Evolutionary conservation across 2,113 vertebrate species (phyloP), one percentile per base, ranked within the genome.

Genomic region (Rhea pennata): DNA sequence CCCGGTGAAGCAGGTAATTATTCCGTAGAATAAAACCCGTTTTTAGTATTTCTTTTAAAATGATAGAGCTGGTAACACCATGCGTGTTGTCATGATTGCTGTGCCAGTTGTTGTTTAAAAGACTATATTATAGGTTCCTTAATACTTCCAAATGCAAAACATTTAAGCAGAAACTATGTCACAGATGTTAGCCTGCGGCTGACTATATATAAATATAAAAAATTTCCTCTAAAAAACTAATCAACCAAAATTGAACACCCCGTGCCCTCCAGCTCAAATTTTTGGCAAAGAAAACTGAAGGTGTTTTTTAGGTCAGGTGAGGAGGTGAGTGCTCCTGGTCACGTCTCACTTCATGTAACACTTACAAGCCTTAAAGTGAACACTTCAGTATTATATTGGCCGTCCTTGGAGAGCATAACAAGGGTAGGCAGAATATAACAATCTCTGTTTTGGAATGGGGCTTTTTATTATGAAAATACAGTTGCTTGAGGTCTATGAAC

Each of bases 1-100:
- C 84, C 50, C 42, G 7, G 84, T 91, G 76, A 93, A 65, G 77
- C 91, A 86, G 88, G 90, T 94, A 80, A 61, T 90, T 78, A 72
- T 88, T 72, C 61, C 75, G 48, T 76, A 53, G 56, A 94, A 53
- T 0, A 2, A 87, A 95, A 29, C n/a, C 61, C 56, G 0, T 21
- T 90, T 81, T 93, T 3, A 4, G 11, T 71, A 65, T 54, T n/a
- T 40, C 22, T 84, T 42, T 67, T 6, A 77, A 40, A 61, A 42
- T 74, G 69, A 19, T 77, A 33, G 33, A 87, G 73, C 59, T 81
- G 73, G 21, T 77, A 77, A 33, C 36, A 66, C 40, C 1, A 1
- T 51, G 53, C 51, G 36, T 44, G 17, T 15, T 42, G 14, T 79
- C 77, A 26, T 48, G 66, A n/a, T 39, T 85, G 65, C 29, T 5